phyloP scores from a whole-genome alignment of 1,140 invertebrate genomes.

The Coboldia fuscipes region DNA sequence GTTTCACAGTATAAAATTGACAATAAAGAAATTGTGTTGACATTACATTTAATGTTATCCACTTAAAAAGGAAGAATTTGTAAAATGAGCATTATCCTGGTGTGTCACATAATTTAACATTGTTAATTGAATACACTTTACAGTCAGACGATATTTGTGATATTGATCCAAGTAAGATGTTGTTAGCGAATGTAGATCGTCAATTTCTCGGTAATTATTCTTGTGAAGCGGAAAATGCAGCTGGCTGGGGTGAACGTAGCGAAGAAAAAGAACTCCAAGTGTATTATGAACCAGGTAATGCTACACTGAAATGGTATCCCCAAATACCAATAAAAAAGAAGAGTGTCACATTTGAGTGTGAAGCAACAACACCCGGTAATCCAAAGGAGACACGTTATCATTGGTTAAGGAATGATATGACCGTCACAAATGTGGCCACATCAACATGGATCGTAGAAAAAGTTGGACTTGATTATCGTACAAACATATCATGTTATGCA shows the following conservation, averaged over 20 bases:
- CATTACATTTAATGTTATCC: too few relatives aligned
- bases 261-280: conserved; percentile 38
- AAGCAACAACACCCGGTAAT: conserved; percentile 55
- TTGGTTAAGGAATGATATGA: conserved; percentile 54
- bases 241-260: conserved; percentile 63
- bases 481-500: conserved; percentile 72
- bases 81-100: too few relatives aligned
- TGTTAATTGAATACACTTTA: too few relatives aligned
- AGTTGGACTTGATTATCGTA: conserved; percentile 55
- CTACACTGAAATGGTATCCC: conserved; percentile 45
- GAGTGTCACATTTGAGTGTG: conserved; percentile 53
- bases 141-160: conserved; percentile 47
- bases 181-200: conserved; percentile 57
- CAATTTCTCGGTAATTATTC: conserved; percentile 83
- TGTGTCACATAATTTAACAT: too few relatives aligned
- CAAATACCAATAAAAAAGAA: conserved; percentile 55
- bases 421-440: conserved; percentile 46
- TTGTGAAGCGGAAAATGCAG: conserved; percentile 65
- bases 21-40: too few relatives aligned
- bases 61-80: too few relatives aligned
- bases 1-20: too few relatives aligned
- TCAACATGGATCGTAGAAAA: conserved; percentile 55
- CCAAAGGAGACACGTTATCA: conserved; percentile 52
- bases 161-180: conserved; percentile 62
- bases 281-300: conserved; percentile 47